phyloP scores from a whole-genome alignment of 2,113 vertebrate species.

The Cacatua alba region DNA sequence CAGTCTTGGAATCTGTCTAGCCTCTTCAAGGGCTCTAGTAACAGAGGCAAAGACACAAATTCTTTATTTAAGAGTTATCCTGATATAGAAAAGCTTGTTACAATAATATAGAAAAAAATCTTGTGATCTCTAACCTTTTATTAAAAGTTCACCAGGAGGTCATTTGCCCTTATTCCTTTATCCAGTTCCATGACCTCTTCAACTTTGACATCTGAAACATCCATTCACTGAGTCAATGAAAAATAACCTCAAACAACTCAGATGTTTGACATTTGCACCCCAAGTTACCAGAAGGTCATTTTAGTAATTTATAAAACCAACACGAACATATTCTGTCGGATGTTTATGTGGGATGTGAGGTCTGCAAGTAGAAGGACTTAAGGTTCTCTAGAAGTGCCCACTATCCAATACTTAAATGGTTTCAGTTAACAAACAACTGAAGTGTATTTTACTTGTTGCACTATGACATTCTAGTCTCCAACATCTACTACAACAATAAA shows the following conservation, averaged over 20 bases:
- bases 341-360: neutral
- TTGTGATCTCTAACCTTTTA: neutral
- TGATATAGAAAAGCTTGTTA: neutral
- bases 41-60: neutral
- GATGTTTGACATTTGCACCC: neutral
- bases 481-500: neutral
- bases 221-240: slow-evolving; percentile 12
- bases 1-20: neutral
- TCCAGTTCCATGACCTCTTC: neutral
- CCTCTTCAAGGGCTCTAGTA: neutral
- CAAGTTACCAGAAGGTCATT: neutral
- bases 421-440: neutral
- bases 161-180: neutral
- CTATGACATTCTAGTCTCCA: neutral
- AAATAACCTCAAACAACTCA: neutral
- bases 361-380: neutral
- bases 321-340: neutral
- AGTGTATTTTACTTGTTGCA: neutral
- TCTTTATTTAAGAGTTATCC: neutral
- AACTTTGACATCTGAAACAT: slow-evolving; percentile 25
- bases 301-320: neutral
- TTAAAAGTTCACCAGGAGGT: neutral
- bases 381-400: neutral
- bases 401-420: neutral
- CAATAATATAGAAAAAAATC: neutral